Evolutionary conservation across 2,888 invertebrate genomes (phyloP).

Genomic region (Hartigia nigra): DNA sequence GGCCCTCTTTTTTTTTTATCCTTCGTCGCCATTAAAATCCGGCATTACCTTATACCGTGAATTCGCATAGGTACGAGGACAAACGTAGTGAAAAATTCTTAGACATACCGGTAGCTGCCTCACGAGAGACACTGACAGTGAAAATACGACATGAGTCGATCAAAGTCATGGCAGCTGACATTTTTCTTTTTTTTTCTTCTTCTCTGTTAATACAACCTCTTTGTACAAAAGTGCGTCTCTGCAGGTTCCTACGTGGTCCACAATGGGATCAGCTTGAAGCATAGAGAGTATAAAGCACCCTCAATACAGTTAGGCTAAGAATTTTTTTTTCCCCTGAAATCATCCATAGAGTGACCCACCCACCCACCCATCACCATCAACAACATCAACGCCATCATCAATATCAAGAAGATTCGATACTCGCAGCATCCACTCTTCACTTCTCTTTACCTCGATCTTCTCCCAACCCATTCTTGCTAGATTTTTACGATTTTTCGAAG

Average conservation of each 20-base stretch:
- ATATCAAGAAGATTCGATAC: not conserved
- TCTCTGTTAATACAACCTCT: too few relatives aligned
- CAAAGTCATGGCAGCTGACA: not conserved
- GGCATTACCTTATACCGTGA: not conserved
- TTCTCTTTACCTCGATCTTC: not conserved
- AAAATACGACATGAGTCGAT: too few relatives aligned
- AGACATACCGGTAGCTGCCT: not conserved
- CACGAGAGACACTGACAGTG: not conserved
- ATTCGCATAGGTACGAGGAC: not conserved
- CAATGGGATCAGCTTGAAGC: not conserved
- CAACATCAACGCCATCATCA: not conserved
- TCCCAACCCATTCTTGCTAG: not conserved
- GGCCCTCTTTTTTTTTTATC: not conserved
- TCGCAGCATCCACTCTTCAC: not conserved
- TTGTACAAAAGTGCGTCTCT: not conserved
- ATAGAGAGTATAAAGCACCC: not conserved
- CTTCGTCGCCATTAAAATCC: not conserved
- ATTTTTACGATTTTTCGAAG: not conserved
- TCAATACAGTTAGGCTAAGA: not conserved
- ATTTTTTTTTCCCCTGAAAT: not conserved
- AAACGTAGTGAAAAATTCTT: not conserved
- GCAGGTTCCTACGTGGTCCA: not conserved
- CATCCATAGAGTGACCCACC: not conserved
- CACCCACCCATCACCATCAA: not conserved
- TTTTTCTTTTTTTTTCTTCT: not conserved